Evolutionary conservation across 1,140 invertebrate genomes (phyloP), one percentile per base, ranked within the genome.

Genomic region (Pogonomyrmex barbatus): DNA sequence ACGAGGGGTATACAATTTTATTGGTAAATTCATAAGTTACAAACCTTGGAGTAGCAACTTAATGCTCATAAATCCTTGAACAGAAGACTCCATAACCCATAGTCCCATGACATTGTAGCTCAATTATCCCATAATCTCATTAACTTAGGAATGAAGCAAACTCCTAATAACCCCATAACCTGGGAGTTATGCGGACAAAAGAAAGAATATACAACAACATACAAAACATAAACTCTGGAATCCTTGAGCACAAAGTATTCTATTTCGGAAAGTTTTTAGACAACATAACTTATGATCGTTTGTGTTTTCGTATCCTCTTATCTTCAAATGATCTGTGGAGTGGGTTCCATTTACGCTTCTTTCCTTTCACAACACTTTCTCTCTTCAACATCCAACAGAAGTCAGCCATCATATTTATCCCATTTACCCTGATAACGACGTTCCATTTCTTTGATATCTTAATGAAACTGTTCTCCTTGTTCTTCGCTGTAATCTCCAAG

Each of bases 181-280:
- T 60, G 58, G 58, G 30, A 60, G 30, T 60, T 60, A 33, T 60
- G 30, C 58, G 30, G 58, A 60, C n/a, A 12, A 9, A 60, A 30
- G 58, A 9, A 60, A 33, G 8, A 9, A 60, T 60, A 60, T 33
- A 24, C 2, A 60, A 33, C 30, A 60, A 54, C 17, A n/a, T 54
- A 54, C 52, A 54, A n/a, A 54, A 54, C 6, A n/a, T 54, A 54
- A n/a, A n/a, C n/a, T n/a, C n/a, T 52, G 50, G 50, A 52, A 52
- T 52, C 50, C 14, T 52, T 52, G 50, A 52, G 50, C 3, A 52
- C n/a, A n/a, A n/a, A 52, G 17, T 58, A 30, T 58, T 58, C 2
- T 58, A 58, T 58, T 58, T 58, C 6, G 56, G n/a, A 58, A 58
- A 58, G 56, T n/a, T 58, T 58, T 58, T 58, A 58, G 56, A 58